These are phyloP conservation scores for Amiota minor DNA, from an alignment of 2,888 invertebrate genomes.

Conservation along the genomic window DNA sequence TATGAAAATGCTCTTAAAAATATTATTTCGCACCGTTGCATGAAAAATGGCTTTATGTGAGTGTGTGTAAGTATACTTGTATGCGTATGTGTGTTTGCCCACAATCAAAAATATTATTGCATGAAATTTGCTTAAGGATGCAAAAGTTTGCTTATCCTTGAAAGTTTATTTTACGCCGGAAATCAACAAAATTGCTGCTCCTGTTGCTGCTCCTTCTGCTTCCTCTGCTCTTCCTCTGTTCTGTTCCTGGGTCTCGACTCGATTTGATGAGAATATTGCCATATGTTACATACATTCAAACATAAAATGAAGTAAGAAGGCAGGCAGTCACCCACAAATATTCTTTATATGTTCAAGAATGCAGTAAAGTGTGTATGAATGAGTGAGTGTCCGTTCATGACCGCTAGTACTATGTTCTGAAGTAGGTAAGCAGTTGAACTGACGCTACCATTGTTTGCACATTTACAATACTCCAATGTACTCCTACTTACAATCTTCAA, in stretches of 20 bases:
- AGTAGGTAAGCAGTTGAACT: no score
- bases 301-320: not conserved
- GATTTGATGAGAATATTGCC: constrained; percentile 15
- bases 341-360: constrained; percentile 19
- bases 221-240: not conserved
- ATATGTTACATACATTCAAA: constrained; percentile 39
- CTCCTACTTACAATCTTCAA: no score
- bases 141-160: constrained; percentile 65
- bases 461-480: no score
- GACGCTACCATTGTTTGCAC: no score
- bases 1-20: constrained; percentile 50
- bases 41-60: constrained; percentile 22
- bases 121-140: constrained; percentile 66
- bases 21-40: constrained; percentile 46
- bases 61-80: constrained; percentile 26
- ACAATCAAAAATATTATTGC: constrained; percentile 64
- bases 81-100: constrained; percentile 54
- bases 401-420: no score
- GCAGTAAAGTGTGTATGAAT: constrained; percentile 22
- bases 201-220: constrained; percentile 1
- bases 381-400: constrained; percentile 34
- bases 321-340: not conserved
- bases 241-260: not conserved
- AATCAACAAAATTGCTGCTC: constrained; percentile 62
- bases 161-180: constrained; percentile 65